Percentiles rank a stretch among this genome's conserved stretches.
Conservation (phyloP, 2,797 vertebrate species). For the Acomys russatus region DNA sequence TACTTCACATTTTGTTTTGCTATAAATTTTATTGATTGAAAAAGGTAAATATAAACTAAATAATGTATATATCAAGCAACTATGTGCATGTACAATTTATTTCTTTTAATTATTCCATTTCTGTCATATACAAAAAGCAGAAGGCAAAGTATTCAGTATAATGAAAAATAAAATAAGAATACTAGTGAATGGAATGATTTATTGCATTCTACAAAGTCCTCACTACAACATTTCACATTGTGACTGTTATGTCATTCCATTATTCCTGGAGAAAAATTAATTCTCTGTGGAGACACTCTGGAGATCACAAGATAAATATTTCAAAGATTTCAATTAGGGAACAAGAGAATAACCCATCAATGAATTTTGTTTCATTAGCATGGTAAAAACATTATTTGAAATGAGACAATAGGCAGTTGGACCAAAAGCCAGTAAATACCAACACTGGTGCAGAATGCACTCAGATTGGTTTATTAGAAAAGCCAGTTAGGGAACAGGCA, state of each 20-base stretch:
- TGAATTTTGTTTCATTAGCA: slow-evolving; percentile 16
- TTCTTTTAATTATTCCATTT: neutral
- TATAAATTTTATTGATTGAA: neutral
- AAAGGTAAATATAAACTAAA: neutral
- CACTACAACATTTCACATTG: slow-evolving; percentile 2
- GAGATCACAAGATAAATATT: slow-evolving; percentile 67
- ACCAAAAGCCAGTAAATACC: neutral
- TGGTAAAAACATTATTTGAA: slow-evolving; percentile 49
- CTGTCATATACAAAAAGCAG: neutral
- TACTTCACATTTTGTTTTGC: neutral
- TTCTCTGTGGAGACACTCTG: slow-evolving; percentile 11
- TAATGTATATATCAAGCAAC: neutral
- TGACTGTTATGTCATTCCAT: slow-evolving; percentile 57
- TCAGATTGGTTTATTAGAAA: neutral
- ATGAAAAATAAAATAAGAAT: slow-evolving; percentile 36
- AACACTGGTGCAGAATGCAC: neutral
- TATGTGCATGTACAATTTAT: neutral
- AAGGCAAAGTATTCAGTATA: slow-evolving; percentile 7
- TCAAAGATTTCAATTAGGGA: slow-evolving; percentile 67
- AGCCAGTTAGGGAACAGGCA: slow-evolving; percentile 50
- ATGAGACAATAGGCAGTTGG: neutral
- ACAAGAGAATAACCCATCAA: slow-evolving; percentile 42
- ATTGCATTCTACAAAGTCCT: slow-evolving; percentile 25
- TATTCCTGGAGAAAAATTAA: slow-evolving; percentile 59
- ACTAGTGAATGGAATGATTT: slow-evolving; percentile 36